These are phyloP conservation scores for Burhinus bistriatus DNA, from an alignment of 2,113 vertebrate species.

Conservation along the genomic window DNA sequence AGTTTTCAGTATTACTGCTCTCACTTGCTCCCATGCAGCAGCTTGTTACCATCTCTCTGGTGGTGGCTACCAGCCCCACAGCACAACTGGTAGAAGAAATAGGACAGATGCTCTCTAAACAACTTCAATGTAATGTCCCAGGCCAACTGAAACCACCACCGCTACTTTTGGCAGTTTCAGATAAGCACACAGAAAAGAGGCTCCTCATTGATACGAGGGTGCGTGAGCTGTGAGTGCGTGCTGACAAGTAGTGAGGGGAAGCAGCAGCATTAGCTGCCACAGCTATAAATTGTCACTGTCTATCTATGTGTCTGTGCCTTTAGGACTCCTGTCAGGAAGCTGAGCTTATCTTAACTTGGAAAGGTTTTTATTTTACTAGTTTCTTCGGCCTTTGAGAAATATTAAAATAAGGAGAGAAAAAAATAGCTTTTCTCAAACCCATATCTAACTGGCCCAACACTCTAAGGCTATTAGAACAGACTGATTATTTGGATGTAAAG, in stretches of 20 bases:
- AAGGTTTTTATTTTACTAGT: background rate
- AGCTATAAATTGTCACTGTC: background rate
- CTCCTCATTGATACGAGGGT: background rate
- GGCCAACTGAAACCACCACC: background rate
- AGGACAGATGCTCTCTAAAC: background rate
- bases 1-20: background rate
- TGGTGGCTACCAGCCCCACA: background rate
- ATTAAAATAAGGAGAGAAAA: background rate
- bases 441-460: rapidly evolving
- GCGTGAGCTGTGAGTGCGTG: rapidly evolving
- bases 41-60: background rate
- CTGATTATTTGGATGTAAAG: background rate
- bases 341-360: background rate
- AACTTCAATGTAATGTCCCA: background rate
- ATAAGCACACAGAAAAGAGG: background rate
- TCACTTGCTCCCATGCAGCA: background rate
- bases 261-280: background rate
- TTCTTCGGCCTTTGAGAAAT: background rate
- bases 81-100: background rate
- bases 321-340: background rate
- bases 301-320: background rate
- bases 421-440: background rate
- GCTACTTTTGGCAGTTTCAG: background rate
- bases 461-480: background rate
- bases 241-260: background rate